phyloP scores from a whole-genome alignment of 2,888 invertebrate species.

The Vanessa cardui region DNA sequence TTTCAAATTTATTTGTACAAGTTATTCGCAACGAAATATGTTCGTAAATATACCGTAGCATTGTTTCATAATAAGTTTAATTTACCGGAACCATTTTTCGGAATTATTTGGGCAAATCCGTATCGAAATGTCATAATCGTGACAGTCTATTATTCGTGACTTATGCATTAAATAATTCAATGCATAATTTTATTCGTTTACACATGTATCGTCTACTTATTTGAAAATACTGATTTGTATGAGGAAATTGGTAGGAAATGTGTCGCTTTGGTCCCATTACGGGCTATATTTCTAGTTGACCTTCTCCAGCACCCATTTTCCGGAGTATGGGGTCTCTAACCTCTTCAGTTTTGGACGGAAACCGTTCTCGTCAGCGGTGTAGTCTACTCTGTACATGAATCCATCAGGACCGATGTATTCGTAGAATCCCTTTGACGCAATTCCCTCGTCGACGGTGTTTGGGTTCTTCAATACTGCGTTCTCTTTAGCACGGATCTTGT shows the following conservation, averaged over 20 bases:
- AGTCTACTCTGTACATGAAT: constrained; percentile 79
- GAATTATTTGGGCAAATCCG: constrained; percentile 45
- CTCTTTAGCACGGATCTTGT: constrained; percentile 80
- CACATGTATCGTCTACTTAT: constrained; percentile 58
- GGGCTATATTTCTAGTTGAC: constrained; percentile 56
- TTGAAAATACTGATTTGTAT: constrained; percentile 71
- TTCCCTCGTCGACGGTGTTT: constrained; percentile 76
- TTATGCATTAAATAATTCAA: constrained; percentile 38
- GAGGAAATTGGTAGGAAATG: constrained; percentile 50
- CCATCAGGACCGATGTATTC: constrained; percentile 81
- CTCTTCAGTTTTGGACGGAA: constrained; percentile 76
- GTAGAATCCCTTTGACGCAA: constrained; percentile 78
- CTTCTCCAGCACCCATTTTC: constrained; percentile 77
- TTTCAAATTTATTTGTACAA: constrained; percentile 54
- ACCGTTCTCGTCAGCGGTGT: constrained; percentile 79
- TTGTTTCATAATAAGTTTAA: constrained; percentile 3
- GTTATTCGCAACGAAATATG: constrained; percentile 31
- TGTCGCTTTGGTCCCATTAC: constrained; percentile 41
- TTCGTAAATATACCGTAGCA: constrained; percentile 7
- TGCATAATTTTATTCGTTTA: constrained; percentile 35
- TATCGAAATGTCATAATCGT: constrained; percentile 65
- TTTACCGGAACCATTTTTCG: constrained; percentile 24
- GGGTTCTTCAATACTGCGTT: constrained; percentile 77
- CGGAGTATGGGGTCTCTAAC: constrained; percentile 76
- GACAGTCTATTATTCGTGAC: constrained; percentile 56